A percentile compares a stretch with the other conserved stretches of the same genome.
Evolutionary conservation across 1,140 invertebrate species (phyloP).

Genomic region (Drosophila aff.): DNA sequence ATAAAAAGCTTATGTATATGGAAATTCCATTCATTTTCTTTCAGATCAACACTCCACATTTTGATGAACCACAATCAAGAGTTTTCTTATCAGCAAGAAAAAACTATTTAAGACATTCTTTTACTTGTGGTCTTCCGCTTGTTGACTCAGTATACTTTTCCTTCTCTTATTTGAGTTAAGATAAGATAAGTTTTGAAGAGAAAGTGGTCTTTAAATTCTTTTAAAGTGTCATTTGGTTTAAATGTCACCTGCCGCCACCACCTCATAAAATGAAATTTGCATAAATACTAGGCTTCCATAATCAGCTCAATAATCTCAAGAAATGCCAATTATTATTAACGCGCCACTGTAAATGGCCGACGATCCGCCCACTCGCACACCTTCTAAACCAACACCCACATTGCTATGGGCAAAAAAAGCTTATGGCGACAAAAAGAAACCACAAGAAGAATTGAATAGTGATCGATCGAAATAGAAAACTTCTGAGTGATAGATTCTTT

Average conservation of each 20-base stretch:
- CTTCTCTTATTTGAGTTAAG: slow-evolving; percentile 21
- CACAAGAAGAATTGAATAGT: slow-evolving; percentile 29
- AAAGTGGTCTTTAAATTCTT: not conserved
- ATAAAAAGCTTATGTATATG: not conserved
- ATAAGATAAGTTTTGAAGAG: slow-evolving; percentile 37
- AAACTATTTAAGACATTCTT: not conserved
- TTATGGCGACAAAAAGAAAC: slow-evolving; percentile 22
- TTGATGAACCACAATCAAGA: slow-evolving; percentile 25
- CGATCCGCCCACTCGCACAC: slow-evolving; percentile 37
- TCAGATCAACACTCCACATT: not conserved
- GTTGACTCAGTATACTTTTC: slow-evolving; percentile 7
- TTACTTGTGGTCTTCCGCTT: slow-evolving; percentile 2
- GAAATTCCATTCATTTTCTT: not conserved
- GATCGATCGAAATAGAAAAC: slow-evolving; percentile 6
- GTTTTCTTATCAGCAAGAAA: slow-evolving; percentile 32
- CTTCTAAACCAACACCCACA: slow-evolving; percentile 30
- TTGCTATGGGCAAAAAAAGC: slow-evolving; percentile 5
- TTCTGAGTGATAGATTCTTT: not conserved
- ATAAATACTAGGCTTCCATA: slow-evolving; percentile 36
- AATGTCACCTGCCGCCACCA: slow-evolving; percentile 54
- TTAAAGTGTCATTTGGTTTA: not conserved
- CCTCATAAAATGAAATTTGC: slow-evolving; percentile 54
- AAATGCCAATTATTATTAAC: slow-evolving; percentile 67
- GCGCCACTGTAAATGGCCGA: slow-evolving; percentile 54
- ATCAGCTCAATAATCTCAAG: slow-evolving; percentile 52